Conservation (phyloP, 2,113 vertebrate species). For the Euleptes europaea region DNA sequence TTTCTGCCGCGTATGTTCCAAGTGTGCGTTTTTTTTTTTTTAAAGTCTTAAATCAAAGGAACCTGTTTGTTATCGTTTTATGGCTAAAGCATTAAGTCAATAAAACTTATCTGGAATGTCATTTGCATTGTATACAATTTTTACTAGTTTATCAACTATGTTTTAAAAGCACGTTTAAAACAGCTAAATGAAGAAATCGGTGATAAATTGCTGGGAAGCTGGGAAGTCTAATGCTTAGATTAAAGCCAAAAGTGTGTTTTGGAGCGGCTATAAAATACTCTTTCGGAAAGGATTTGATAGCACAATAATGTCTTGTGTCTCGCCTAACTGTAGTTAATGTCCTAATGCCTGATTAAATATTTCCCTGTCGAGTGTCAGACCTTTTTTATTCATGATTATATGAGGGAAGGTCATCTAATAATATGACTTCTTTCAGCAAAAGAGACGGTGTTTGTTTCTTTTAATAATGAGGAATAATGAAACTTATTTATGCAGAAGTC, state of each 20-base stretch:
- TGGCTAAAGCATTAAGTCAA: constrained; percentile 79
- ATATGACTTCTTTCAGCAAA: constrained; percentile 65
- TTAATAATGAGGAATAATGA: constrained; percentile 75
- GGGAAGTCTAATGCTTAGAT: constrained; percentile 52
- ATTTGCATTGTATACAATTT: constrained; percentile 78
- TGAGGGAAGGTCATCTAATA: constrained; percentile 69
- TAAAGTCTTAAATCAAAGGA: constrained; percentile 73
- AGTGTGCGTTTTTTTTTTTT: constrained; percentile 51
- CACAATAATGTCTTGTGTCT: constrained; percentile 48
- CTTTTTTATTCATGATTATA: constrained; percentile 68
- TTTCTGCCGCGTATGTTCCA: constrained; percentile 25
- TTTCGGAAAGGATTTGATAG: constrained; percentile 57
- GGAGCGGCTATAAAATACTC: constrained; percentile 51
- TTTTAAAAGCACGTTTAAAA: constrained; percentile 75
- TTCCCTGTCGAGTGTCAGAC: constrained; percentile 61
- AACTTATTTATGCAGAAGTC: constrained; percentile 77
- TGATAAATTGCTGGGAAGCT: constrained; percentile 67
- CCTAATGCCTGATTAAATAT: constrained; percentile 65
- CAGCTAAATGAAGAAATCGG: constrained; percentile 67
- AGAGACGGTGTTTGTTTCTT: constrained; percentile 69
- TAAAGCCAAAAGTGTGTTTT: constrained; percentile 65
- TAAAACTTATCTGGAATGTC: constrained; percentile 79
- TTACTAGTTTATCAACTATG: constrained; percentile 72
- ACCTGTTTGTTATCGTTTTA: constrained; percentile 84
- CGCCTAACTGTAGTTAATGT: constrained; percentile 56